phyloP scores from a whole-genome alignment of 2,888 invertebrate species.

The Seira ritae region DNA sequence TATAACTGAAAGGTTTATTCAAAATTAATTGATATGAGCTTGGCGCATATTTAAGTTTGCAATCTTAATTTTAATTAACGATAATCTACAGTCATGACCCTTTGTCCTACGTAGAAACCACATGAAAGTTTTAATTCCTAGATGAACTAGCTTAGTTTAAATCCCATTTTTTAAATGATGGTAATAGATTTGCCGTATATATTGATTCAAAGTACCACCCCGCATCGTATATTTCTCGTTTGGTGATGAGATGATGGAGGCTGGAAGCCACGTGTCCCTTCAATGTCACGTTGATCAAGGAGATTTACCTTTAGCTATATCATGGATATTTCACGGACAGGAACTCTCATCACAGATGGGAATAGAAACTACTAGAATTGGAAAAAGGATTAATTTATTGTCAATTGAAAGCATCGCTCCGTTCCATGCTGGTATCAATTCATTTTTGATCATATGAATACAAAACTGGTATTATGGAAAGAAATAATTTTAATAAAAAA shows the following conservation, averaged over 20 bases:
- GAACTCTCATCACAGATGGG: constrained; percentile 78
- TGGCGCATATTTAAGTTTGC: too few species aligned
- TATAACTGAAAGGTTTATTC: constrained; percentile 54
- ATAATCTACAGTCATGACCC: too few species aligned
- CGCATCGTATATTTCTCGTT: constrained; percentile 80
- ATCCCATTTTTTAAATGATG: too few species aligned
- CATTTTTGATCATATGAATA: constrained; percentile 78
- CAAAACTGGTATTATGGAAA: constrained; percentile 79
- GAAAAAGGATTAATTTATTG: constrained; percentile 81
- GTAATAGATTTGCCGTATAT: too few species aligned
- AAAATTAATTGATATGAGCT: constrained; percentile 1
- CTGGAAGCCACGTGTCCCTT: constrained; percentile 84
- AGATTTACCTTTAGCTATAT: constrained; percentile 86
- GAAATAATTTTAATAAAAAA: constrained; percentile 77
- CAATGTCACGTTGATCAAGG: constrained; percentile 85
- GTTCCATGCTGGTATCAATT: constrained; percentile 82
- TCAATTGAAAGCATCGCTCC: constrained; percentile 82
- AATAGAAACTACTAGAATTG: constrained; percentile 77
- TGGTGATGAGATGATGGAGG: constrained; percentile 84
- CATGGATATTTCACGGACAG: constrained; percentile 85
- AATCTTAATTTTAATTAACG: too few species aligned
- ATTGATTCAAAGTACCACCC: too few species aligned
- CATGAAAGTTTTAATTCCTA: too few species aligned
- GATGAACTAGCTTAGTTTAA: too few species aligned
- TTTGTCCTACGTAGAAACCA: too few species aligned